These are phyloP conservation scores for Stenurella melanura DNA, from an alignment of 2,888 invertebrate species.

Conservation along the genomic window DNA sequence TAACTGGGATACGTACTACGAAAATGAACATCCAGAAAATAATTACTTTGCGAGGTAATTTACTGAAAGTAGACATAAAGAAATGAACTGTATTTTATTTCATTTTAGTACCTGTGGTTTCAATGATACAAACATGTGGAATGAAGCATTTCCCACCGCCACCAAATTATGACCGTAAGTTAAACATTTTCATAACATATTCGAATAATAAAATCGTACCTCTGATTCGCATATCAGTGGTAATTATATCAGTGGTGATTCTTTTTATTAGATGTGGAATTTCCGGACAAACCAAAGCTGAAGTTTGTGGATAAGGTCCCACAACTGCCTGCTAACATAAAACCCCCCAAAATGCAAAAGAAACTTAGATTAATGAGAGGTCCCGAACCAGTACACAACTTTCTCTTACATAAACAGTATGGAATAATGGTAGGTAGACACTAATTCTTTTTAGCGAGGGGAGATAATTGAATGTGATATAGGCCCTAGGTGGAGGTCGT, in stretches of 20 bases:
- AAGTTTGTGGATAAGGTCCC: conserved; percentile 85
- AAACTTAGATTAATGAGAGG: conserved; percentile 90
- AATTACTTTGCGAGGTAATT: conserved; percentile 23
- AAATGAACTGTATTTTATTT: background rate
- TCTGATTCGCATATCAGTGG: background rate
- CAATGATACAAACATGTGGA: conserved; percentile 73
- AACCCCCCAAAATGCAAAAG: conserved; percentile 91
- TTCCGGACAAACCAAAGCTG: conserved; percentile 84
- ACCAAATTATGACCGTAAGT: conserved; percentile 80
- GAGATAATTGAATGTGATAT: conserved; percentile 58
- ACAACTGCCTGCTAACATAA: conserved; percentile 78
- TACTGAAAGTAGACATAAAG: background rate
- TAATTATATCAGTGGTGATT: background rate
- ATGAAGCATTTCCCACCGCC: conserved; percentile 84
- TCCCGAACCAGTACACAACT: conserved; percentile 90
- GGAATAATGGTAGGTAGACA: conserved; percentile 85
- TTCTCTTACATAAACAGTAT: conserved; percentile 91
- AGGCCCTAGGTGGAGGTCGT: conserved; percentile 91
- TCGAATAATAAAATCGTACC: background rate
- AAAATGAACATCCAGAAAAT: conserved; percentile 25
- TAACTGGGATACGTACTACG: background rate
- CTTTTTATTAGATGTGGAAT: conserved; percentile 78
- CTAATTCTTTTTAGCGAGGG: background rate
- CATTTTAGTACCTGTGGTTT: conserved; percentile 57
- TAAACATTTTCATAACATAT: background rate